A percentile compares a stretch with the other conserved stretches of the same genome.
Conservation (phyloP, 92 coral and sea anemone species). For the Parazoanthus swiftii region DNA sequence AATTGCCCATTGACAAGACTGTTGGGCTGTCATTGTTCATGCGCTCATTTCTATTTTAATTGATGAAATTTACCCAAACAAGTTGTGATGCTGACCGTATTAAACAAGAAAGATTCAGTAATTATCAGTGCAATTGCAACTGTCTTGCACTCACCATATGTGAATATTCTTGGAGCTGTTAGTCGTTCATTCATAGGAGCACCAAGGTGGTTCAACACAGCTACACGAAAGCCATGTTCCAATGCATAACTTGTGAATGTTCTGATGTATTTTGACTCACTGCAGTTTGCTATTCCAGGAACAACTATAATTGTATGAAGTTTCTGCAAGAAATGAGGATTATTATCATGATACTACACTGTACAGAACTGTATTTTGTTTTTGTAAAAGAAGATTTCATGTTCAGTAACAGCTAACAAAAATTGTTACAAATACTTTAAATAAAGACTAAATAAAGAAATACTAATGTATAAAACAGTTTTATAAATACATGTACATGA, state of each 20-base stretch:
- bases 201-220: slow-evolving; percentile 92
- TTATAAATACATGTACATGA: too few relatives aligned
- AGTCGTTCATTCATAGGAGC: slow-evolving; percentile 69
- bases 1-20: slow-evolving; percentile 19
- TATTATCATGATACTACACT: neutral
- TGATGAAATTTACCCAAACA: slow-evolving; percentile 20
- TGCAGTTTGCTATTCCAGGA: slow-evolving; percentile 96
- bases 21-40: slow-evolving; percentile 16
- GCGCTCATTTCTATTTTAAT: slow-evolving; percentile 17
- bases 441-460: too few relatives aligned
- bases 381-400: neutral
- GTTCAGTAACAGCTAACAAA: neutral
- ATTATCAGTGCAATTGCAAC: slow-evolving; percentile 2
- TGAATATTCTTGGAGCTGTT: slow-evolving; percentile 92
- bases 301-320: slow-evolving; percentile 77
- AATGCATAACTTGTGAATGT: slow-evolving; percentile 81
- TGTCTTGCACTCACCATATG: slow-evolving; percentile 69
- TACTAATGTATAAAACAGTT: too few relatives aligned
- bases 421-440: too few relatives aligned
- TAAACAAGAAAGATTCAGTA: slow-evolving; percentile 22
- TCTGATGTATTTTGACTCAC: slow-evolving; percentile 89
- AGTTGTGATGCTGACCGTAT: slow-evolving; percentile 13
- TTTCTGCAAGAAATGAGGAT: slow-evolving; percentile 50
- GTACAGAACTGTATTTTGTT: neutral
- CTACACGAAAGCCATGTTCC: slow-evolving; percentile 76